A percentile compares a stretch with the other conserved stretches of the same genome.
These are phyloP conservation scores for Scaptomyza pallida DNA, from an alignment of 1,140 invertebrate genomes.

Conservation along the genomic window DNA sequence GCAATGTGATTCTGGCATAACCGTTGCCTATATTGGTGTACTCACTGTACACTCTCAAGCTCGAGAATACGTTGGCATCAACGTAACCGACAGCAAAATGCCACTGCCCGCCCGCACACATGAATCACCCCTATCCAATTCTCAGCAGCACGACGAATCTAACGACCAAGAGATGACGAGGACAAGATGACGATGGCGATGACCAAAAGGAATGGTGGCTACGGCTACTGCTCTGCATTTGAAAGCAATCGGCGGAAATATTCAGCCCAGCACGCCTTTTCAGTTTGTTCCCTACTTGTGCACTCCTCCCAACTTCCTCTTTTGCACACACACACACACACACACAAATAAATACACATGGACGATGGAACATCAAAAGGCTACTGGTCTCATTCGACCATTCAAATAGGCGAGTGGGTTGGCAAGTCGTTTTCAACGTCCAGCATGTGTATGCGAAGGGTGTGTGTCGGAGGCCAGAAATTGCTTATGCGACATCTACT, in stretches of 20 bases:
- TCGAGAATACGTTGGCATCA: conserved; percentile 75
- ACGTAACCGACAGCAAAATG: conserved; percentile 65
- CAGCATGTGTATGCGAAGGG: conserved; percentile 19
- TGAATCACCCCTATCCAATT: conserved; percentile 45
- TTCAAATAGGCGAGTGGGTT: conserved; percentile 55
- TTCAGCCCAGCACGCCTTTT: conserved; percentile 77
- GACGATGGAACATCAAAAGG: conserved; percentile 70
- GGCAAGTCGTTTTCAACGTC: conserved; percentile 52
- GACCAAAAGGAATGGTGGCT: conserved; percentile 77
- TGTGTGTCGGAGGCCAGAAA: conserved; percentile 55
- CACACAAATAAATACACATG: conserved; percentile 26
- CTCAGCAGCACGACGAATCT: conserved; percentile 50
- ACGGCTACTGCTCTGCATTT: conserved; percentile 75
- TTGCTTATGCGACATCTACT: conserved; percentile 82
- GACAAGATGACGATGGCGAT: conserved; percentile 58
- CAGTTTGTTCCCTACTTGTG: conserved; percentile 48
- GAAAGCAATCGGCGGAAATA: conserved; percentile 81
- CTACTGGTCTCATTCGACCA: conserved; percentile 49
- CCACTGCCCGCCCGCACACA: conserved; percentile 69
- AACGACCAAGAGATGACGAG: conserved; percentile 70
- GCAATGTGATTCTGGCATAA: conserved; percentile 29
- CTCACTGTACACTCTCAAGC: conserved; percentile 36
- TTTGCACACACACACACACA: conserved; percentile 23
- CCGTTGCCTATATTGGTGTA: conserved; percentile 28
- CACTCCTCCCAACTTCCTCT: conserved; percentile 30